Conservation (phyloP, 1,140 invertebrate species). For the Acyrthosiphon pisum region DNA sequence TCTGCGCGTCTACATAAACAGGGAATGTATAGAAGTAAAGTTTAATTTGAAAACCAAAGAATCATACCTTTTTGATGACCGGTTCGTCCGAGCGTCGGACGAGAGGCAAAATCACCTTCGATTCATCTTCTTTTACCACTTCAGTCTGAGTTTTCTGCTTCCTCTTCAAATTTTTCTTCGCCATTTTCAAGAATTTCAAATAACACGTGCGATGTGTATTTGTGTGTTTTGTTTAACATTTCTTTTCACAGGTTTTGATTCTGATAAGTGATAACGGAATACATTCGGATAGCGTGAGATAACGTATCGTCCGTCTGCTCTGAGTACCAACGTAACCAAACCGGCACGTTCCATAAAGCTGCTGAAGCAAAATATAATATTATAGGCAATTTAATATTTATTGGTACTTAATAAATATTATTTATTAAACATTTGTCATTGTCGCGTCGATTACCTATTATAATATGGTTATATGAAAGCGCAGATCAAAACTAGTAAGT, state of each 20-base stretch:
- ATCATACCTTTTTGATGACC: constrained; percentile 16
- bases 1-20: neutral
- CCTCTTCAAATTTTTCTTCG: constrained; percentile 40
- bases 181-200: neutral
- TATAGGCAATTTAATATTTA: too few species aligned
- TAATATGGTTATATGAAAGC: too few species aligned
- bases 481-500: too few species aligned
- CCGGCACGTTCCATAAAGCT: neutral
- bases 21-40: neutral
- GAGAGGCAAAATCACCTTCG: constrained; percentile 28
- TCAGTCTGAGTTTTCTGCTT: constrained; percentile 12
- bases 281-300: neutral
- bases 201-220: neutral
- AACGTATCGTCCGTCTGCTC: neutral
- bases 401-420: too few species aligned
- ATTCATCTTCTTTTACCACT: neutral
- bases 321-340: neutral
- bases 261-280: neutral
- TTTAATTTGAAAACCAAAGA: neutral
- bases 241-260: neutral
- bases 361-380: neutral
- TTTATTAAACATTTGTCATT: too few species aligned
- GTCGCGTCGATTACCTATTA: too few species aligned
- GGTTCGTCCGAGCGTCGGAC: constrained; percentile 41
- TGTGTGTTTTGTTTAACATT: neutral